Evolutionary conservation across 2,888 invertebrate genomes (phyloP).

Genomic region (Artemia sinica): DNA sequence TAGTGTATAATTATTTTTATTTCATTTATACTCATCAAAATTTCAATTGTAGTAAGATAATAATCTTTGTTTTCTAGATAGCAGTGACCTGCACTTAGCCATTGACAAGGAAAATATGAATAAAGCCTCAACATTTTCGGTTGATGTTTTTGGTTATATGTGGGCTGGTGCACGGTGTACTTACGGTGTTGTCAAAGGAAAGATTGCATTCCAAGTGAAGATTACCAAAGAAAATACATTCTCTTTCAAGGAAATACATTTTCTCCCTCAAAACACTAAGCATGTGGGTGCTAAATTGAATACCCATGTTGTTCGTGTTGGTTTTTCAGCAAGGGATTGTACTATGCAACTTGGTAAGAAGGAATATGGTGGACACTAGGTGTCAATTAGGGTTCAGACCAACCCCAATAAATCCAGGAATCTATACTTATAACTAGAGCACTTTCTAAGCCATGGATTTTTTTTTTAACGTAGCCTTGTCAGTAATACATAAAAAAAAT

Average conservation of each 20-base stretch:
- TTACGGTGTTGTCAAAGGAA: constrained; percentile 59
- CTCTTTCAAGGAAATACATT: too few species aligned
- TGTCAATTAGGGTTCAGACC: too few species aligned
- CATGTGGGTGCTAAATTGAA: constrained; percentile 32
- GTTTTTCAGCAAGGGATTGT: constrained; percentile 63
- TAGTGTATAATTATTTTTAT: too few species aligned
- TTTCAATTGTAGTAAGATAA: too few species aligned
- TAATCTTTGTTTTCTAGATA: constrained; percentile 45
- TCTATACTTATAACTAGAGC: too few species aligned
- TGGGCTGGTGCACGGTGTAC: constrained; percentile 84
- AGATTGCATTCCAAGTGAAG: constrained; percentile 67
- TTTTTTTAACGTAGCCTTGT: too few species aligned
- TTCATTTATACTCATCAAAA: too few species aligned
- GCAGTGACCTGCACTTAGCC: constrained; percentile 73
- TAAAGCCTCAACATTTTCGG: constrained; percentile 58
- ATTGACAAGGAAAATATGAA: constrained; percentile 53
- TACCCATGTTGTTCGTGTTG: constrained; percentile 61
- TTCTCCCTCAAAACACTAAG: too few species aligned
- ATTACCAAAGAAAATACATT: constrained; percentile 31
- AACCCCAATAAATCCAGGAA: too few species aligned
- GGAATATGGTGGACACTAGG: too few species aligned
- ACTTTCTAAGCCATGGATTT: too few species aligned
- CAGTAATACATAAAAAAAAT: too few species aligned
- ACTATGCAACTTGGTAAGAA: constrained; percentile 61
- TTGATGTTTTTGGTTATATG: constrained; percentile 73